Base-by-base conservation (phyloP, 1,140 invertebrate genomes). In the Sipha flava region DNA sequence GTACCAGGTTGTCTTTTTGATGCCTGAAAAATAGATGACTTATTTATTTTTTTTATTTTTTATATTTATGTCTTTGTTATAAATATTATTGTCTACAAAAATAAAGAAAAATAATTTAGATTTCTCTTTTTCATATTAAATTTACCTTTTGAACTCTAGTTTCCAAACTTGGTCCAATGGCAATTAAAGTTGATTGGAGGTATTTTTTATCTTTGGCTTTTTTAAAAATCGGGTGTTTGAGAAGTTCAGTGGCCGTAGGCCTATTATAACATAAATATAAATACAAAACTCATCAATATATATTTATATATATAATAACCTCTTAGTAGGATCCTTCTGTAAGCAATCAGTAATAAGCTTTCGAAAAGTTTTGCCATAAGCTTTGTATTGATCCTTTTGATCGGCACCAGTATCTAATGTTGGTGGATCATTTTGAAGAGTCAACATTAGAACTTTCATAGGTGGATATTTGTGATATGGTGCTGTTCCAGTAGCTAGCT, bases 391-490 rank as follows among this genome's bases (percentile, higher is more conserved):
- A 85, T 99, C 97, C 85, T 97, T 98, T 81, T 98, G 94, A 82
- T 98, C 95, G 0, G 96, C 94, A 43, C 91, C 94, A 1, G 97
- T 97, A 83, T 99, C 98, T 82, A 99, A 87, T 40, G 92, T 94
- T 4, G 98, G 98, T 18, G 98, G 97, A 84, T 99, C 98, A 84
- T 99, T 99, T 87, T 99, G 96, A 43, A 99, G 86, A 0, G 97
- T 99, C 43, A 99, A 87, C 96, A 99, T 98, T 12, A 99, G 87
- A 4, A 99, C 96, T 87, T 99, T 99, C 97, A 99, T 99, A 1
- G 98, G 97, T 52, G 98, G 96, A 86, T 97, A 99, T 85, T 98
- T 98, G 85, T 99, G 96, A 85, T 99, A 99, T 0, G 98, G 98
- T 1, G 98, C 97, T 12, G 96, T 98, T 16, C 98, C 98, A 10